Evolutionary conservation across 2,113 vertebrate genomes (phyloP), one percentile per base, ranked within the genome.

Genomic region (Sphaerodactylus townsendi): DNA sequence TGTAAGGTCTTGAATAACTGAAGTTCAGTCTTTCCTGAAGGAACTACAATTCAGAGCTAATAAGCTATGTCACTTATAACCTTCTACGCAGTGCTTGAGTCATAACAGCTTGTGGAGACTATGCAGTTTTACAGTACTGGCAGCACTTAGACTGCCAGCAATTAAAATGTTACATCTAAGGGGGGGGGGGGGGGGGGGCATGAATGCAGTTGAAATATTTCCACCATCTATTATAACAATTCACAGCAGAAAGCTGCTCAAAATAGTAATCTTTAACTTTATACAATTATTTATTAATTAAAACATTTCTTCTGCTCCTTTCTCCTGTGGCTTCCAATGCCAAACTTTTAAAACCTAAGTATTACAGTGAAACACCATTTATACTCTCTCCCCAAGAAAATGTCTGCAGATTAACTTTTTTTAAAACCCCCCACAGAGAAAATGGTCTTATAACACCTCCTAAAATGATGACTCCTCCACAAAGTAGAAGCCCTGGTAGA

Each of bases 201-300:
- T 5, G 39, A 46, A 68, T 48, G 50, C 64, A 86, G 80, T 14
- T 10, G 33, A 71, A 92, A 86, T 15, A 81, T 25, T 33, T 65
- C 77, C 69, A 73, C 66, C 81, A 87, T 39, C 64, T 86, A 77
- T 82, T 75, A 88, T 37, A 70, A 50, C 4, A 35, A 79, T 83
- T 62, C 28, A 62, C 25, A 62, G 71, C 53, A 33, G 72, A 74
- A 88, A 73, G 1, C 5, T 66, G 64, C n/a, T 46, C 75, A 71
- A 88, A 93, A 92, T 62, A 25, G 25, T 62, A 28, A 28, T 62
- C 25, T 62, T 28, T 62, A 9, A 62, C 28, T 28, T 28, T 62
- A 28, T 62, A 62, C 59, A 62, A 62, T 62, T 62, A 62, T 62
- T 62, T 5, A 56, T 21, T 56, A 53, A 56, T 62, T 25, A 62